Evolutionary conservation across 2,113 vertebrate species (phyloP), one percentile per base, ranked within the genome.

Genomic region (Pollimyrus isidori): DNA sequence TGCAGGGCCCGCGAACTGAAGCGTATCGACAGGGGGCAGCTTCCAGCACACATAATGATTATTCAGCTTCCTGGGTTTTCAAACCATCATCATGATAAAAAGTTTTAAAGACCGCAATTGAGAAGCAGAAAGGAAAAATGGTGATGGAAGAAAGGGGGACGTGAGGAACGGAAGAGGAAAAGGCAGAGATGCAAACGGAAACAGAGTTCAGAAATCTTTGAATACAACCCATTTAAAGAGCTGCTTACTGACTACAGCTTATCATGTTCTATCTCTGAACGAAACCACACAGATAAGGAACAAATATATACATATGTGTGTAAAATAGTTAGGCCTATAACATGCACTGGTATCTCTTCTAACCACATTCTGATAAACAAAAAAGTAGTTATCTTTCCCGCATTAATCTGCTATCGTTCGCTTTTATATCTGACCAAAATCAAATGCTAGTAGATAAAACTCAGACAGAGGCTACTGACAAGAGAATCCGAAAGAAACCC

Each of bases 361-460:
- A 46, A 87, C 84, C 89, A 87, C 89, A 90, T 76, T 23, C 89
- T 80, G 84, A 86, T 53, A 87, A 30, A 52, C 84, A 89, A 76
- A 89, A 89, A 89, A 49, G 45, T 10, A 58, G 21, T 62, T 85
- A 84, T 85, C 88, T 89, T 50, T 56, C 50, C 88, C 39, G 39
- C 76, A 1, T 76, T 58, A 50, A 15, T 84, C 42, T 35, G 23
- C 46, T 89, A 84, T 48, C 52, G 0, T 30, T 89, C 53, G 48
- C 80, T 56, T 49, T 42, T 83, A 9, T 89, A 89, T 62, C 80
- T 26, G 39, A 89, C 88, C 88, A 46, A 89, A 84, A 89, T 76
- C 88, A 45, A 42, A 89, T n/a, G 80, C 52, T 39, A 21, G 30
- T 48, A 85, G 88, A 89, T 56, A 82, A 82, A 26, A 62, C 13